Evolutionary conservation across 1,140 invertebrate genomes (phyloP), one percentile per base, ranked within the genome.

Genomic region (Hyles euphorbiae): DNA sequence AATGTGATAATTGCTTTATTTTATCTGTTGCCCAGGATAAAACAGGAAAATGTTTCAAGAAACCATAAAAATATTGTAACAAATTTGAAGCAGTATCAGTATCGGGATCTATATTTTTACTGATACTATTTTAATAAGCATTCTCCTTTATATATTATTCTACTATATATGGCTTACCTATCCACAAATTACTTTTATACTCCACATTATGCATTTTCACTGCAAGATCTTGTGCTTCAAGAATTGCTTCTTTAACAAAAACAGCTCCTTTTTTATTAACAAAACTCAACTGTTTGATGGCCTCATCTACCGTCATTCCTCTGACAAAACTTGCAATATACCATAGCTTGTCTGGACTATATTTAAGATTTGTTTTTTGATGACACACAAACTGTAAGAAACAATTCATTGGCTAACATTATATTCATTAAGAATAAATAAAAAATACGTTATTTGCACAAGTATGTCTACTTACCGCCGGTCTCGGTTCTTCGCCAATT

Each of bases 161-260:
- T 22, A 22, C 22, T 11, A 48, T 12, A 3, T 12, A 34, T 40
- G 61, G 74, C 72, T 93, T 89, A 98, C 97, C 95, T 90, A 99
- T 94, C 98, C 98, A 99, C 49, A 99, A 90, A 90, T 99, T 99
- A 76, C 95, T 98, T 80, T 93, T 95, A 87, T 94, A 99, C 90
- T 99, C 98, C 36, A 99, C 96, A 92, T 98, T 96, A 76, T 99
- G 97, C 34, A 95, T 82, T 68, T 93, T 92, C 2, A 98, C 93
- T 50, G 98, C 98, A 63, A 96, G 83, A 73, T 95, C 91, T 80
- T 96, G 95, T 3, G 98, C 98, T 91, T 99, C 98, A 60, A 95
- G 78, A 61, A 97, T 91, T 8, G 94, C 92, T 80, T 98, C 94
- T 82, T 94, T 95, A 0, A 95, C 93, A 86, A 93, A 92, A 34